Conservation (phyloP, 2,797 vertebrate genomes). For the Decapterus maruadsi region DNA sequence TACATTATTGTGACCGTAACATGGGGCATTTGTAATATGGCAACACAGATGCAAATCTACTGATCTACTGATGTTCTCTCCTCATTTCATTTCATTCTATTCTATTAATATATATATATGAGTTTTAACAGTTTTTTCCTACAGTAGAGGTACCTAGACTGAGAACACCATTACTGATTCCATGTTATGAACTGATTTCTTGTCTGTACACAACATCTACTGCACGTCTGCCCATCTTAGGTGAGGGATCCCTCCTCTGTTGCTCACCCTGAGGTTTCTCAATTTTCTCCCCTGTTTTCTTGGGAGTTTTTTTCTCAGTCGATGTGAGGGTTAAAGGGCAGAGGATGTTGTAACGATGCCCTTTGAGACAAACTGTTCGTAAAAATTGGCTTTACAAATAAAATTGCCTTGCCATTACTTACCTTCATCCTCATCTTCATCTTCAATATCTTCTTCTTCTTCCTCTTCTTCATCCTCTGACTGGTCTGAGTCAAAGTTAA, state of each 20-base stretch:
- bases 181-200: too few relatives aligned
- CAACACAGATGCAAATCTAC: neutral
- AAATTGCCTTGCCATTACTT: constrained; percentile 11
- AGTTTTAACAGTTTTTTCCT: too few relatives aligned
- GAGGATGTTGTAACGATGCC: too few relatives aligned
- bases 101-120: neutral
- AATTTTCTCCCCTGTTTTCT: too few relatives aligned
- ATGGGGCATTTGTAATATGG: neutral
- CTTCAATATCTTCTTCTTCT: constrained; percentile 47
- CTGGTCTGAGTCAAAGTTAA: constrained; percentile 96
- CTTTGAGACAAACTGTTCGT: too few relatives aligned
- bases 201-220: too few relatives aligned
- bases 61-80: neutral
- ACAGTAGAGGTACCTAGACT: neutral
- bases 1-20: neutral
- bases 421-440: constrained; percentile 62
- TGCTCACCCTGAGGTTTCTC: too few relatives aligned
- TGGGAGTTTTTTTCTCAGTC: too few relatives aligned
- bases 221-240: too few relatives aligned
- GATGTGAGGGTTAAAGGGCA: too few relatives aligned
- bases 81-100: neutral
- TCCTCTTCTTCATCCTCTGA: constrained; percentile 81
- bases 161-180: neutral
- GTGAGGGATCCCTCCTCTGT: too few relatives aligned
- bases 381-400: too few relatives aligned